Conservation (phyloP, 2,113 vertebrate genomes). For the Cynopterus brachyotis region DNA sequence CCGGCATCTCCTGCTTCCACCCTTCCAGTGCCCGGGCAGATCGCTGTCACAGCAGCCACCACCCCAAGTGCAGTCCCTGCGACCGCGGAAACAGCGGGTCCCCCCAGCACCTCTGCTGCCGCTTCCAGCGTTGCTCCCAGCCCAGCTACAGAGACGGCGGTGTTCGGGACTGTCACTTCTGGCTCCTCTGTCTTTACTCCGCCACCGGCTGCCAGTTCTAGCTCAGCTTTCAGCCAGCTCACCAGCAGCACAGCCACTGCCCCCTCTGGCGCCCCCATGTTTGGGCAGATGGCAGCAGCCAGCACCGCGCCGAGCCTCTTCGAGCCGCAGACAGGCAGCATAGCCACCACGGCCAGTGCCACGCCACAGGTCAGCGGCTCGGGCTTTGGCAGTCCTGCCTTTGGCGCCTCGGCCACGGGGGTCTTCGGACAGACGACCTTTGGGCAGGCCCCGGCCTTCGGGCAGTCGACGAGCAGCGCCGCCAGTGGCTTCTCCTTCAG, state of each 20-base stretch:
- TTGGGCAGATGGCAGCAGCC: conserved; percentile 78
- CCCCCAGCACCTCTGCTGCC: conserved; percentile 2
- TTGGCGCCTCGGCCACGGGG: conserved; percentile 74
- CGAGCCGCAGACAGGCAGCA: conserved; percentile 73
- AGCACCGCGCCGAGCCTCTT: conserved; percentile 78
- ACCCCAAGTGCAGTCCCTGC: background rate
- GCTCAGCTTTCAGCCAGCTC: conserved; percentile 84
- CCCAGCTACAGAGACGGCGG: background rate
- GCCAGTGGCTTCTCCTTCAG: conserved; percentile 86
- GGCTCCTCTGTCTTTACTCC: conserved; percentile 74
- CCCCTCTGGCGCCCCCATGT: conserved; percentile 66
- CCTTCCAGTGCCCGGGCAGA: conserved; percentile 39
- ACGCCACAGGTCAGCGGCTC: conserved; percentile 73
- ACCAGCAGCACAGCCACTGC: conserved; percentile 55
- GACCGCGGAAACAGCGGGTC: conserved; percentile 46
- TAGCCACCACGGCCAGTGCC: background rate
- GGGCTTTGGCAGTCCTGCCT: conserved; percentile 83
- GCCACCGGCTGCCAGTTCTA: conserved; percentile 69
- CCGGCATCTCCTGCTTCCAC: background rate
- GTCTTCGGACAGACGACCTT: conserved; percentile 90
- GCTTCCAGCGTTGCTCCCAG: conserved; percentile 39
- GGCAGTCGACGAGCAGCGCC: conserved; percentile 85
- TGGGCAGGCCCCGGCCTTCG: conserved; percentile 88
- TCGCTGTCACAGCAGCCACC: background rate
- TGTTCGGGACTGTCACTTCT: conserved; percentile 73